Base-by-base conservation (phyloP, 1,140 invertebrate genomes). In the Cylas formicarius region DNA sequence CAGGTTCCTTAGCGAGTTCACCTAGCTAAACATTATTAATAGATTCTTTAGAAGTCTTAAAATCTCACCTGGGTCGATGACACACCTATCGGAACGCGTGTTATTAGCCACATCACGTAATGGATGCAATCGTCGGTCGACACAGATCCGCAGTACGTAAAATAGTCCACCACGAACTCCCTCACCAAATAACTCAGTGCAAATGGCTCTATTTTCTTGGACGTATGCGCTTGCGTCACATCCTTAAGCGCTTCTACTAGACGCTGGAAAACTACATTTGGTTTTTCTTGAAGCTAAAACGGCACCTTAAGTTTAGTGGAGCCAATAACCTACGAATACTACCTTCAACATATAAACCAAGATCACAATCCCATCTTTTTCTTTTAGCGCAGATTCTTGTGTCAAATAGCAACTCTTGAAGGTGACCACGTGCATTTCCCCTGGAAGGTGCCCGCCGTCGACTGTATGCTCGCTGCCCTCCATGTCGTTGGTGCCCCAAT, bases 401-500 rank as follows among this genome's bases (percentile, higher is more conserved):
- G 69, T 73, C 32, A 71, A 44, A 43, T 77, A 80, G 26, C 71
- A 67, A 4, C 67, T 69, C 53, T 70, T 74, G 41, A 66, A 74
- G 41, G 66, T 63, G 0, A 73, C 68, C 0, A 71, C 72, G 50
- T 80, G 77, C 63, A 78, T 66, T 67, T 80, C 76, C 32, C 68
- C 69, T 4, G 76, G 73, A 52, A 73, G 79, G 60, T 66, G 67
- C 40, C 63, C 61, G 16, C 77, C 77, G 53, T 84, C 81, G 1
- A 90, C 67, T 0, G 72, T 72, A 58, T 92, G 88, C 50, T 91
- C 88, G 21, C 84, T 88, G 2, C 88, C 88, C 31, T 72, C 65
- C 56, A 73, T 73, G 53, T 82, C 74, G 27, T 77, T 72, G 10
- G 66, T 53, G 2, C 86, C 85, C 84, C 87, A 91, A 60, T 91